Base-by-base conservation (phyloP, 2,888 invertebrate genomes). In the Sinohyriopsis cumingii region DNA sequence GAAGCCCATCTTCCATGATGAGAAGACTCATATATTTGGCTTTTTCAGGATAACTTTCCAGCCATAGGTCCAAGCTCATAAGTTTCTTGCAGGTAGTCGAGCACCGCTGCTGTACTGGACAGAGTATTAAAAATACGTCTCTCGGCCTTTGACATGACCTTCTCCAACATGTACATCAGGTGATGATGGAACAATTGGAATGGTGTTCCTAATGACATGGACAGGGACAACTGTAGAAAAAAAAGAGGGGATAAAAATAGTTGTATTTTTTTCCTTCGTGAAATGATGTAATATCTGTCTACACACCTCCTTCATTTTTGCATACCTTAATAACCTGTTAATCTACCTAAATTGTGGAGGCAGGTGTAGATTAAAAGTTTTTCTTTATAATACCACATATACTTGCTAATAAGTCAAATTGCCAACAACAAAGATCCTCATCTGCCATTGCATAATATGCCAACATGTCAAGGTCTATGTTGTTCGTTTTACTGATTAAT, bases 161-260 rank as follows among this genome's bases (percentile, higher is more conserved):
- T 94, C 84, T 97, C 96, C 84, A 96, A 92, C 99, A 99, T 99
- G 89, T 96, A 97, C 65, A 96, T 95, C 76, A 99, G 92, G 91
- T 99, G 99, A 89, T 98, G 97, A 91, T 99, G 99, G 86, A 98
- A 96, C 86, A 94, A 94, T 80, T 95, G 94, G 89, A 95, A 98
- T 65, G 93, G 93, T 69, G 95, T 93, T 69, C 94, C 93, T 76
- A 91, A 91, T 33, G 93, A 92, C 60, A 92, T 86, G 71, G 91
- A 87, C 2, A 92, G 91, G 62, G 93, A 82, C 28, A 90, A 73
- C 90, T 90, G 82, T 45, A 81, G 81, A 71, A 65, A 61, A 53
- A 71, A 56, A 53, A 33, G 45, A 45, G 45, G 45, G 12, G 45
- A 24, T 55, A 18, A 12, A 54, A 24, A 55, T 53, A 45, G 15